These are phyloP conservation scores for Drosophila percnosoma DNA, from an alignment of 2,888 invertebrate genomes.

Conservation along the genomic window DNA sequence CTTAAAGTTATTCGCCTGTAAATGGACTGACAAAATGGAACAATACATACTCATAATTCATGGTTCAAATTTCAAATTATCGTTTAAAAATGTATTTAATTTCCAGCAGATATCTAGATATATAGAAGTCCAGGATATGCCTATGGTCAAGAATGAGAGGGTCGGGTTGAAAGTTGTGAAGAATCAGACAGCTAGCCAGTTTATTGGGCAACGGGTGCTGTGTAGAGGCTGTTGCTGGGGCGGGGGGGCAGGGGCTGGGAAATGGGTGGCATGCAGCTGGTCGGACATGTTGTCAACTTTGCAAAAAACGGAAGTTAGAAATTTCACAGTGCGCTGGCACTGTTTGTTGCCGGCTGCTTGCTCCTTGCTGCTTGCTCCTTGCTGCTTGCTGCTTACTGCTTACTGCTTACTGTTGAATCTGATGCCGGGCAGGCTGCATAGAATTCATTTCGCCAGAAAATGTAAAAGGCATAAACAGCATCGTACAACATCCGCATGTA, in stretches of 20 bases:
- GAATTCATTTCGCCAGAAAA: constrained; percentile 77
- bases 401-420: neutral
- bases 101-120: neutral
- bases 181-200: constrained; percentile 10
- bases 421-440: constrained; percentile 40
- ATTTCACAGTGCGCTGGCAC: constrained; percentile 71
- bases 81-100: neutral
- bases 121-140: neutral
- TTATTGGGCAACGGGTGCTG: constrained; percentile 8
- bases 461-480: constrained; percentile 78
- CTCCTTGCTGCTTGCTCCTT: constrained; percentile 5
- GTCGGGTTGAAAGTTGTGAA: constrained; percentile 1
- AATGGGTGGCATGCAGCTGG: constrained; percentile 23
- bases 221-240: neutral
- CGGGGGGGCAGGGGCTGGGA: neutral
- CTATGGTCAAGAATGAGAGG: neutral
- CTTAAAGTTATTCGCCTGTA: neutral
- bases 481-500: constrained; percentile 73
- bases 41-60: neutral
- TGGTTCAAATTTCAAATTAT: neutral
- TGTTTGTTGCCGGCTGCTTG: constrained; percentile 4
- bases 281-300: constrained; percentile 75
- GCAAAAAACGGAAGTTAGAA: constrained; percentile 76
- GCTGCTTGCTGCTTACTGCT: constrained; percentile 11
- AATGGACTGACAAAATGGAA: neutral